These are phyloP conservation scores for Ophion costatus DNA, from an alignment of 2,888 invertebrate species.

Conservation along the genomic window DNA sequence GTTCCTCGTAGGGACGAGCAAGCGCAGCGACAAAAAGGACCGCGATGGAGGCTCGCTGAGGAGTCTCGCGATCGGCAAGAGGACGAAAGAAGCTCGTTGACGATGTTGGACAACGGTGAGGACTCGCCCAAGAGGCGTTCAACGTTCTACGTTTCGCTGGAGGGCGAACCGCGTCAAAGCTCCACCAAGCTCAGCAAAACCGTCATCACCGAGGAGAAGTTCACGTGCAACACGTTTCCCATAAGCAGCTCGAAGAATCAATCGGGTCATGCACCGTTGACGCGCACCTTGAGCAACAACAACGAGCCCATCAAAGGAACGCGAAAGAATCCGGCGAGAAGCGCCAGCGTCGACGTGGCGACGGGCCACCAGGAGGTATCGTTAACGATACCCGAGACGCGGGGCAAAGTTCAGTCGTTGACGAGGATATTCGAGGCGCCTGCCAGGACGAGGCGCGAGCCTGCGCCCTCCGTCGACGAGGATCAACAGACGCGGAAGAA, in stretches of 20 bases:
- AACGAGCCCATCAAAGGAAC: slow-evolving; percentile 65
- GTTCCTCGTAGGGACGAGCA: no score
- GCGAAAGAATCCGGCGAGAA: slow-evolving; percentile 54
- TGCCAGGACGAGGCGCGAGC: slow-evolving; percentile 56
- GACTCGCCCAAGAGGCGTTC: slow-evolving; percentile 86
- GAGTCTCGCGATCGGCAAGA: not conserved
- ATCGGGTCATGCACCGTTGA: slow-evolving; percentile 72
- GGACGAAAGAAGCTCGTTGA: not conserved
- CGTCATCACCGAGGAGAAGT: slow-evolving; percentile 82
- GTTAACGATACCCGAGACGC: slow-evolving; percentile 68
- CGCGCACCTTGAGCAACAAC: slow-evolving; percentile 78
- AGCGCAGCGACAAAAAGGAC: not conserved
- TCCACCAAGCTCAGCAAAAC: slow-evolving; percentile 73
- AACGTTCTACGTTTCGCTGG: slow-evolving; percentile 90
- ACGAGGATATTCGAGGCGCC: slow-evolving; percentile 81
- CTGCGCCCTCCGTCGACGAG: slow-evolving; percentile 27
- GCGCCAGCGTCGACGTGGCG: slow-evolving; percentile 62
- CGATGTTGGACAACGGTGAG: slow-evolving; percentile 75
- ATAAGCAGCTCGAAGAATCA: slow-evolving; percentile 78
- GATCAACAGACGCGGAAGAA: slow-evolving; percentile 74
- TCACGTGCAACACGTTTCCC: slow-evolving; percentile 86
- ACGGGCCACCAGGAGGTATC: slow-evolving; percentile 2
- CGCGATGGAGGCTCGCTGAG: not conserved
- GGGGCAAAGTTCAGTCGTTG: slow-evolving; percentile 81
- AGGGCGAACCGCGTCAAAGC: slow-evolving; percentile 79